phyloP scores from a whole-genome alignment of 2,113 vertebrate genomes.

The Tupaia chinensis region DNA sequence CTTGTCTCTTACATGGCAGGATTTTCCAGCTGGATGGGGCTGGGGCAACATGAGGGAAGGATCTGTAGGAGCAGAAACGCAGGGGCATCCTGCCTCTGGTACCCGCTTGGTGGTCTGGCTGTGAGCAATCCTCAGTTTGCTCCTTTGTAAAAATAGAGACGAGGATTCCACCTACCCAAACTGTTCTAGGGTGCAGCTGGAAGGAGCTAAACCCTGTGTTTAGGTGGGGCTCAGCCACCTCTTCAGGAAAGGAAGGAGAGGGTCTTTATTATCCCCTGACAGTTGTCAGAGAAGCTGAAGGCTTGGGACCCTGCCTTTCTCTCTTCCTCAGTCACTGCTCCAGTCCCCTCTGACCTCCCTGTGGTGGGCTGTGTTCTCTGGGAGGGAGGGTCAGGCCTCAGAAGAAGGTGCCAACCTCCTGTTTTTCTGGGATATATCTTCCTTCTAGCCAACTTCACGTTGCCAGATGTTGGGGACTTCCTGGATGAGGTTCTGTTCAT shows the following conservation, averaged over 20 bases:
- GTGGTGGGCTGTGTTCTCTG: background rate
- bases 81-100: background rate
- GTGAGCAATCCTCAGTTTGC: background rate
- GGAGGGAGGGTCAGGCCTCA: background rate
- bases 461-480: constrained; percentile 94
- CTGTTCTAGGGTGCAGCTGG: background rate
- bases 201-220: background rate
- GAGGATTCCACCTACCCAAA: background rate
- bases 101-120: background rate
- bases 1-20: background rate
- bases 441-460: constrained; percentile 91
- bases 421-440: background rate
- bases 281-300: background rate
- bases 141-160: background rate
- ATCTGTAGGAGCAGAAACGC: background rate
- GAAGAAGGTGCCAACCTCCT: background rate
- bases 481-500: constrained; percentile 91
- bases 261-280: background rate
- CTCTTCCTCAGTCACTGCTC: background rate
- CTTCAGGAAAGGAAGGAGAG: background rate
- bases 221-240: background rate
- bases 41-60: background rate
- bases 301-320: background rate
- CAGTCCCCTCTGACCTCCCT: background rate
- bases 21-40: background rate